Percentiles rank a stretch among this genome's conserved stretches.
Evolutionary conservation across 2,113 vertebrate species (phyloP).

Genomic region (Paralichthys olivaceus): DNA sequence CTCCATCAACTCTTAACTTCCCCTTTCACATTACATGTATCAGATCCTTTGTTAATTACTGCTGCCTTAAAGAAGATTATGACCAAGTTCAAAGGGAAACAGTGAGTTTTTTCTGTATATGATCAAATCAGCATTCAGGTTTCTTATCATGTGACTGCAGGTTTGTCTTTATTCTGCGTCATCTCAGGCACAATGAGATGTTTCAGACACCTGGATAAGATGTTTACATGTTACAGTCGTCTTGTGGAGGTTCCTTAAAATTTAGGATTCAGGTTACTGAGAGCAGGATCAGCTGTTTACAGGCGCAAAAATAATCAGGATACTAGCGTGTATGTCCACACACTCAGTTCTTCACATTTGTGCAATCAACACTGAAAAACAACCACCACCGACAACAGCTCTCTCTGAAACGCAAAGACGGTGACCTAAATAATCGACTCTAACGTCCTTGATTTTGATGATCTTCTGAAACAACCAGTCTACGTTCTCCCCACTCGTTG

Average conservation of each 20-base stretch:
- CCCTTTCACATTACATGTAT: neutral
- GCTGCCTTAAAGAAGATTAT: neutral
- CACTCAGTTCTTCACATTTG: too few relatives aligned
- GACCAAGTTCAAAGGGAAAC: neutral
- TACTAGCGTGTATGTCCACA: neutral
- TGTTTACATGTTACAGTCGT: neutral
- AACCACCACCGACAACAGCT: neutral
- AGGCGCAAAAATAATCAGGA: neutral
- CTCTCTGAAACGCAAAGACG: neutral
- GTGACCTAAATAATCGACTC: neutral
- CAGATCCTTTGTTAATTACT: neutral
- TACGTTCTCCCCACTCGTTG: neutral
- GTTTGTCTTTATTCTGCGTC: neutral
- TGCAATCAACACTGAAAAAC: too few relatives aligned
- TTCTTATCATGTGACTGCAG: neutral
- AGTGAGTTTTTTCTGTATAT: too few relatives aligned
- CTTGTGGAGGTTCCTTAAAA: neutral
- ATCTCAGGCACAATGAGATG: neutral
- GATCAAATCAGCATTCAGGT: too few relatives aligned
- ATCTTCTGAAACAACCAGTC: neutral
- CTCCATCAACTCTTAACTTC: too few relatives aligned
- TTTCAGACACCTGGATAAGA: neutral
- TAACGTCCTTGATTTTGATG: conserved; percentile 2
- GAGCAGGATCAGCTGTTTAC: neutral
- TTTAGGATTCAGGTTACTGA: neutral